Percentiles rank a stretch among this genome's conserved stretches.
These are phyloP conservation scores for Orthosia incerta DNA, from an alignment of 2,888 invertebrate species.

Conservation along the genomic window DNA sequence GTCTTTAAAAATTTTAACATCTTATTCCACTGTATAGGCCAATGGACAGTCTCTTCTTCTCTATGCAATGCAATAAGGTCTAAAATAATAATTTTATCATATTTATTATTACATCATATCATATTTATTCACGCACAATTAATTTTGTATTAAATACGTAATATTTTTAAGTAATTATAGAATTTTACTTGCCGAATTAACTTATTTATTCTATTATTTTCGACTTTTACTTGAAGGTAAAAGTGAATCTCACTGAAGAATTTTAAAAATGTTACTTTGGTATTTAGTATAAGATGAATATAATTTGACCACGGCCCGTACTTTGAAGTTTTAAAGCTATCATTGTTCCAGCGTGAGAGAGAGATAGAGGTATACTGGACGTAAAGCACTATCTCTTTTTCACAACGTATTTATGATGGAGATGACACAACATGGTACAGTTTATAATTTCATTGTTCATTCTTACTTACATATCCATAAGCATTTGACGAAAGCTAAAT, in stretches of 20 bases:
- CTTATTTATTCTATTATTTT: conserved; percentile 37
- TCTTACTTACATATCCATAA: conserved; percentile 40
- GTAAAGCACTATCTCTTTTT: no score
- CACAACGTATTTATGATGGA: no score
- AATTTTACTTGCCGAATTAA: conserved; percentile 43
- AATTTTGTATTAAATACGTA: conserved; percentile 44
- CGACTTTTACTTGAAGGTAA: conserved; percentile 35
- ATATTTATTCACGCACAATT: conserved; percentile 48
- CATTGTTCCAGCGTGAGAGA: no score
- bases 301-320: conserved; percentile 14
- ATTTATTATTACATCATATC: conserved; percentile 16
- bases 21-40: conserved; percentile 7
- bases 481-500: conserved; percentile 26
- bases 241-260: conserved; percentile 59
- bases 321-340: no score
- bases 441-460: conserved; percentile 12
- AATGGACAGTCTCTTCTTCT: neutral
- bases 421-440: no score
- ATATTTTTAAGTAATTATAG: conserved; percentile 41
- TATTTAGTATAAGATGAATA: conserved; percentile 29
- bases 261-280: conserved; percentile 18
- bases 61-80: conserved; percentile 14
- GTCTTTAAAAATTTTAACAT: conserved; percentile 7
- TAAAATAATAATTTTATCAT: neutral
- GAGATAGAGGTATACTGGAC: no score